A percentile compares a stretch with the other conserved stretches of the same genome.
Conservation (phyloP, 2,888 invertebrate genomes). For the Eupithecia subfuscata region DNA sequence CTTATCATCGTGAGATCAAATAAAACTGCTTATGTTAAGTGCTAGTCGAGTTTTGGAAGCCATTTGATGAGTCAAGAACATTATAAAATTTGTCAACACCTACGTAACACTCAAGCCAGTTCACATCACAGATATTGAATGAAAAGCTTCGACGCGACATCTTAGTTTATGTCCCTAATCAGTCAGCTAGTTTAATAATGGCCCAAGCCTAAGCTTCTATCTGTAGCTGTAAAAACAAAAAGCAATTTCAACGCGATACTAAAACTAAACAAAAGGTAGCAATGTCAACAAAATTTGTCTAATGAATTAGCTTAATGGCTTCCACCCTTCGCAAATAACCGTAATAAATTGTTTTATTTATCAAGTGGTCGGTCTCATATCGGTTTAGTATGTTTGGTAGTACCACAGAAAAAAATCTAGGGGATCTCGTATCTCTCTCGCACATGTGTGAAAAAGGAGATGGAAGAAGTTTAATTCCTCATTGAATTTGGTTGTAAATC, state of each 20-base stretch:
- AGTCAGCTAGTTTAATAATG: background rate
- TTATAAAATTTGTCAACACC: conserved; percentile 13
- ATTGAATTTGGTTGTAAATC: conserved; percentile 46
- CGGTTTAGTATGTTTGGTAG: conserved; percentile 62
- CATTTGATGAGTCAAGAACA: conserved; percentile 3
- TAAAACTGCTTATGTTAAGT: conserved; percentile 9
- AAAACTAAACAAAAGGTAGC: conserved; percentile 25
- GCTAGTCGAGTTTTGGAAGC: conserved; percentile 7
- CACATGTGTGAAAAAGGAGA: conserved; percentile 35
- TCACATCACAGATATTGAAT: background rate
- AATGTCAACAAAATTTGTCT: conserved; percentile 45
- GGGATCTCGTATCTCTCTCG: conserved; percentile 40
- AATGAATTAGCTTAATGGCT: conserved; percentile 49
- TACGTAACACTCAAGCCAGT: conserved; percentile 6
- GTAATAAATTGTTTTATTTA: conserved; percentile 81
- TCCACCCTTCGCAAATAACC: conserved; percentile 68
- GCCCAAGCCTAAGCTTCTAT: background rate
- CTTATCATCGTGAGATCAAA: conserved; percentile 32
- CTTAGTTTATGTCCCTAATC: background rate
- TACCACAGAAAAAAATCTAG: conserved; percentile 35
- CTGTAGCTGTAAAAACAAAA: background rate
- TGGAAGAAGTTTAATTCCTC: conserved; percentile 40
- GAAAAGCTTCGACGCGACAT: background rate
- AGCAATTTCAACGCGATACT: conserved; percentile 11
- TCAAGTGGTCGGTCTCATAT: conserved; percentile 71